Evolutionary conservation across 2,113 vertebrate genomes (phyloP).

Genomic region (Hipposideros armiger): DNA sequence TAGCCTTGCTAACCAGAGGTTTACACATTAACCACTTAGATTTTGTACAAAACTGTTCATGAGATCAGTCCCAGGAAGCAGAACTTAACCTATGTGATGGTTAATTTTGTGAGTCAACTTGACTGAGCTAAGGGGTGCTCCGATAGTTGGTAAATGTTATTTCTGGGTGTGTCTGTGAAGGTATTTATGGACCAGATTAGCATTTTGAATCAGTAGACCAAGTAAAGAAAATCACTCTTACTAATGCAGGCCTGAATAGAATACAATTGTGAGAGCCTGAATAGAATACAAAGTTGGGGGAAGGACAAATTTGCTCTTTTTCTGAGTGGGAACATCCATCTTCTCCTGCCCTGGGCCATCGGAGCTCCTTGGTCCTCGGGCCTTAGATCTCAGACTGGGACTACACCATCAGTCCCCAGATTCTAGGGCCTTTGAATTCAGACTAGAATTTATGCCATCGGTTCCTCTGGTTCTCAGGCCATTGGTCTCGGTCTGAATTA

Average conservation of each 20-base stretch:
- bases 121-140: not conserved
- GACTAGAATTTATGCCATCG: not conserved
- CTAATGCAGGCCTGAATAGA: not conserved
- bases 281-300: not conserved
- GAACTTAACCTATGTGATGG: not conserved
- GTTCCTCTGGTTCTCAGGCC: not conserved
- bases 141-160: not conserved
- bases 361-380: not conserved
- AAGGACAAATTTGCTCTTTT: not conserved
- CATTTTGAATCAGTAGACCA: not conserved
- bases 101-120: not conserved
- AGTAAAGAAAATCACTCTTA: not conserved
- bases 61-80: not conserved
- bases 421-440: not conserved
- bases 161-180: not conserved
- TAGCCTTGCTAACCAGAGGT: not conserved
- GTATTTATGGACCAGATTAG: not conserved
- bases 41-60: not conserved
- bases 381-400: not conserved
- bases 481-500: not conserved
- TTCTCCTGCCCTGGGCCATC: not conserved
- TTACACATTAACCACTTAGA: not conserved
- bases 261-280: not conserved
- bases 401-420: not conserved
- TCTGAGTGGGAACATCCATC: not conserved